A percentile compares a stretch with the other conserved stretches of the same genome.
phyloP scores from a whole-genome alignment of 1,140 invertebrate species.

The Pseudomyrmex pallidus region DNA sequence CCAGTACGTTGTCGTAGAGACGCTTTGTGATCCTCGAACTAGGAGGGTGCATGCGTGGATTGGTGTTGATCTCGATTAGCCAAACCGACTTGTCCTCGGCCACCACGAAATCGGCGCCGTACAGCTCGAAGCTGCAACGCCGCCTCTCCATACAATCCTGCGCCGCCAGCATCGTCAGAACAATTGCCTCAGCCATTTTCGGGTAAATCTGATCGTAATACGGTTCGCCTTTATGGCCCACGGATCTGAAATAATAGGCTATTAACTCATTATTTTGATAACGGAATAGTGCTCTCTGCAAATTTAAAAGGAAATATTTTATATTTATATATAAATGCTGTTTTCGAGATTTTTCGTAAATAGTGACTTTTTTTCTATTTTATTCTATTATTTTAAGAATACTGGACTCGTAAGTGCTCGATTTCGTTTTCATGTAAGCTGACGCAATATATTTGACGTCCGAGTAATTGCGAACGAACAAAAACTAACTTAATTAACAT shows the following conservation, averaged over 20 bases:
- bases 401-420: no score
- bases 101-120: conserved; percentile 96
- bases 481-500: neutral
- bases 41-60: conserved; percentile 91
- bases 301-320: no score
- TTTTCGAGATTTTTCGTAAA: neutral
- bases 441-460: neutral
- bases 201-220: conserved; percentile 92
- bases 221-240: conserved; percentile 80
- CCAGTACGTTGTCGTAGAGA: conserved; percentile 92
- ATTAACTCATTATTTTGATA: neutral
- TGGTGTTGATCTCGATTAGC: conserved; percentile 97
- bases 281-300: no score
- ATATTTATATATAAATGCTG: no score
- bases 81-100: conserved; percentile 94
- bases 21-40: conserved; percentile 93
- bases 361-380: neutral
- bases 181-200: conserved; percentile 93
- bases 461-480: no score
- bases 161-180: conserved; percentile 91
- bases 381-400: no score
- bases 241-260: conserved; percentile 19
- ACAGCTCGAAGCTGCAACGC: conserved; percentile 94
- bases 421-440: neutral
- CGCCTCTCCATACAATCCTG: conserved; percentile 91